Conservation (phyloP, 2,113 vertebrate genomes). For the Oreochromis aureus region DNA sequence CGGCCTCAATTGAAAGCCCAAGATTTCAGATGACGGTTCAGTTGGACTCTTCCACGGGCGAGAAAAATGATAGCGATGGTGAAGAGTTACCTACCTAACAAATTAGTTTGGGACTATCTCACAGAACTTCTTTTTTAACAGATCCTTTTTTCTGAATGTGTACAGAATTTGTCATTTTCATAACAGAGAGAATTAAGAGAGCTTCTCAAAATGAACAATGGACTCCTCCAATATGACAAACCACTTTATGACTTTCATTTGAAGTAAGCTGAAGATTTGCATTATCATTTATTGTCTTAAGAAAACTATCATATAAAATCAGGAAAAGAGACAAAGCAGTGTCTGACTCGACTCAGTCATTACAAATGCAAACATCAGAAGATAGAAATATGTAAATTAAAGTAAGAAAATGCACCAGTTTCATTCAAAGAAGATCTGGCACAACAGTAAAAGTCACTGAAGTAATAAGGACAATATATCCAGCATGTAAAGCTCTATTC, state of each 20-base stretch:
- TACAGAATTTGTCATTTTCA: neutral
- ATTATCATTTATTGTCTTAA: neutral
- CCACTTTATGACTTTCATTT: neutral
- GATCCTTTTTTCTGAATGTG: neutral
- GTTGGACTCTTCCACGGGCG: neutral
- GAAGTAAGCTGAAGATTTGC: neutral
- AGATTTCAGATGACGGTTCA: neutral
- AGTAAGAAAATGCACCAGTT: neutral
- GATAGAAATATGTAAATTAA: neutral
- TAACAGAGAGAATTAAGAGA: neutral
- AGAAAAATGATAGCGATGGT: neutral
- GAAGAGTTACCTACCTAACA: neutral
- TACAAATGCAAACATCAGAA: neutral
- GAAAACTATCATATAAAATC: neutral
- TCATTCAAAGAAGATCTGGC: neutral
- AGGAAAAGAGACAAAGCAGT: neutral
- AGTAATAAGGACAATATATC: neutral
- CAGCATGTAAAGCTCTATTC: neutral
- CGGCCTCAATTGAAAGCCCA: neutral
- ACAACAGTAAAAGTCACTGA: neutral
- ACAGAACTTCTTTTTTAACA: neutral
- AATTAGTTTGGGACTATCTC: neutral
- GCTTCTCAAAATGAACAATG: neutral
- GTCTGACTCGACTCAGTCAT: neutral
- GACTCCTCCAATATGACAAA: neutral